Base-by-base conservation (phyloP, 2,888 invertebrate species). In the Octodonta nipae region DNA sequence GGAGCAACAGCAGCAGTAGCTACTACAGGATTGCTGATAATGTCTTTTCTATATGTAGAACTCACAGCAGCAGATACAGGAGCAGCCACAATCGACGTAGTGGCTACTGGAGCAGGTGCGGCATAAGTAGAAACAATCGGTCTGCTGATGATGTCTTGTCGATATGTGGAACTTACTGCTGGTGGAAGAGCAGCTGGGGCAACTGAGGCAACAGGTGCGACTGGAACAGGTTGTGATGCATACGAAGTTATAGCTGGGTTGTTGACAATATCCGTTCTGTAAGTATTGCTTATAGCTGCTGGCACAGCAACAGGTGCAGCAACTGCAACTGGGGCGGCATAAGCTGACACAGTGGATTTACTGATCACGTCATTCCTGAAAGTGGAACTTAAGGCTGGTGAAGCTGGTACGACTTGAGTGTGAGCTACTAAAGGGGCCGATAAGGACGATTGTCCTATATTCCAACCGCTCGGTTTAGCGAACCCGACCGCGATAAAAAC, bases 321-420 rank as follows among this genome's bases (percentile, higher is more conserved):
- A 28, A 13, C 3, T 14, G 20, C 10, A 14, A 20, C 20, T n/a
- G 30, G 30, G 16, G 30, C 30, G 25, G 13, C 6, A 26, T 31
- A 17, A 10, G 40, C 28, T 6, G 29, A 22, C n/a, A 47, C 35
- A 4, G 43, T 35, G 22, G 49, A 46, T 32, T 42, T 36, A 29
- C 42, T 42, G 35, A 47, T 42, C 27, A 47, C 33, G 20, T 48
- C 49, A 25, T 40, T 42, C 30, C 47, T 47, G 42, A 44, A 49
- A 11, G 40, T 38, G 16, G 40, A 38, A 30, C 46, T 49, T 6
- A 49, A 46, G 7, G 47, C 44, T 12, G 46, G 38, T 25, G 36
- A 13, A 7, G 17, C 7, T n/a, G 12, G 30, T n/a, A n/a, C n/a
- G n/a, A 30, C 12, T 12, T 15, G 22, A 12, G 3, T 29, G 7